Evolutionary conservation across 2,888 invertebrate species (phyloP).

Genomic region (Drosophila picticornis): DNA sequence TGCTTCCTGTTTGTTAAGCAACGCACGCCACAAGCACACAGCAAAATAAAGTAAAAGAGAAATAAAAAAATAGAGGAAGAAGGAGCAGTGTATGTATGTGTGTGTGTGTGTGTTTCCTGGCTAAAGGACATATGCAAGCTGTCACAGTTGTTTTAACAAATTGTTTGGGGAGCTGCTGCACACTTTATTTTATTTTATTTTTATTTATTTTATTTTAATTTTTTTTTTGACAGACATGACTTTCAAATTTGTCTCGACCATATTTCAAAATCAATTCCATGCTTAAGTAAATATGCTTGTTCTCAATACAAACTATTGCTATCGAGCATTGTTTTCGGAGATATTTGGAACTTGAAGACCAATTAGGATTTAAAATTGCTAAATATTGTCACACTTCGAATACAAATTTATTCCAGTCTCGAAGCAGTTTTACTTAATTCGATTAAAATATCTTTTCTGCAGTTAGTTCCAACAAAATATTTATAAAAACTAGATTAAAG

Average conservation of each 20-base stretch:
- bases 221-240: conserved; percentile 21
- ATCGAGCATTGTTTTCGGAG: background rate
- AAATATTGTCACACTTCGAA: background rate
- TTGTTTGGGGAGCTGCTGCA: conserved; percentile 62
- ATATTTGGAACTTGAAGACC: background rate
- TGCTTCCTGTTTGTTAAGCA: conserved; percentile 81
- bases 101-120: conserved; percentile 26
- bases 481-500: rapidly evolving
- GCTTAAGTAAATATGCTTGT: background rate
- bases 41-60: conserved; percentile 28
- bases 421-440: background rate
- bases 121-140: conserved; percentile 79
- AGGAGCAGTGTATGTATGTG: conserved; percentile 5
- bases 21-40: conserved; percentile 74
- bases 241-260: conserved; percentile 39
- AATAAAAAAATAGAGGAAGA: conserved; percentile 8
- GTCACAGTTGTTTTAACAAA: conserved; percentile 82
- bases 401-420: background rate
- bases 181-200: conserved; percentile 12
- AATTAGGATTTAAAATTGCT: background rate
- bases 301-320: background rate
- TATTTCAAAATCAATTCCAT: conserved; percentile 24
- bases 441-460: background rate
- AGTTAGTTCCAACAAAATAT: background rate
- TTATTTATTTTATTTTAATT: background rate